Percentiles rank a stretch among this genome's conserved stretches.
These are phyloP conservation scores for Plectropomus leopardus DNA, from an alignment of 2,113 vertebrate genomes.

Conservation along the genomic window DNA sequence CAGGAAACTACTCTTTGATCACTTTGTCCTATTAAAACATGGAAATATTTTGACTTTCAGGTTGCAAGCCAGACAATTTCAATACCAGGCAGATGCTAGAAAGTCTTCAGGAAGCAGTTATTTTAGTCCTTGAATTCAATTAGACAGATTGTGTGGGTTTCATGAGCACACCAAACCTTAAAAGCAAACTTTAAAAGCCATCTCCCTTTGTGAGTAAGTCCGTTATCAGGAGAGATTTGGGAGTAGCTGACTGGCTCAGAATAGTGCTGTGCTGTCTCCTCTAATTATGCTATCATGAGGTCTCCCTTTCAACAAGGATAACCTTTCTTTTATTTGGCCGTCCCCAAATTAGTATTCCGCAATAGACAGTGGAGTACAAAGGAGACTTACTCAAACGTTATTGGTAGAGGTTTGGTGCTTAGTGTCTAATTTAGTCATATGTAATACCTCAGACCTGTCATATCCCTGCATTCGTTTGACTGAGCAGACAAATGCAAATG, in stretches of 20 bases:
- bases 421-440: constrained; percentile 15
- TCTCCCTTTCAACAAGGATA: constrained; percentile 32
- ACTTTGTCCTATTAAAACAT: background rate
- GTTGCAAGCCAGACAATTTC: background rate
- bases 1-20: background rate
- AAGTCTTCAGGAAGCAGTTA: background rate
- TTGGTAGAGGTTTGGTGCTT: background rate
- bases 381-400: background rate
- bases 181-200: constrained; percentile 55
- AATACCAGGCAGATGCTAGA: background rate
- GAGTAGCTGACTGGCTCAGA: constrained; percentile 35
- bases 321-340: constrained; percentile 38
- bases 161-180: constrained; percentile 42
- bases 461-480: background rate
- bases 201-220: constrained; percentile 24
- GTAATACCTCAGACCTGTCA: background rate
- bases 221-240: constrained; percentile 43
- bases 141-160: constrained; percentile 28
- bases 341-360: constrained; percentile 16
- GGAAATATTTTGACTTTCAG: constrained; percentile 19
- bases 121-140: constrained; percentile 33
- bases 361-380: constrained; percentile 11
- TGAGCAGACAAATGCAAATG: constrained; percentile 21
- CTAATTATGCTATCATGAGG: constrained; percentile 43
- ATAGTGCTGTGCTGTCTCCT: constrained; percentile 42